Evolutionary conservation across 2,113 vertebrate species (phyloP).

Genomic region (Amazona guildingii): DNA sequence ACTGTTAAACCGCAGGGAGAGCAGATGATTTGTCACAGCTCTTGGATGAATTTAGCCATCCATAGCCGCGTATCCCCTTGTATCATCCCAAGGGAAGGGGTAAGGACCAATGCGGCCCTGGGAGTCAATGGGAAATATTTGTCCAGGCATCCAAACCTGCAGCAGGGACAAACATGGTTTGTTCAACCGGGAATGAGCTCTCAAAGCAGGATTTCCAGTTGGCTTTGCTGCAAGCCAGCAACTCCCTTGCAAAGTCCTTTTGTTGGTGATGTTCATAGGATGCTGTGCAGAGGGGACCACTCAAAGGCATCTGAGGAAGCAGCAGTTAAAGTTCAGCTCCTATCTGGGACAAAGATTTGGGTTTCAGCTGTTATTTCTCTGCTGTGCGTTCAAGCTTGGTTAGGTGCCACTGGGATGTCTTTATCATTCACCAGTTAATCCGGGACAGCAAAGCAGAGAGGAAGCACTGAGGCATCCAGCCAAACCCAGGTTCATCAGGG

Average conservation of each 20-base stretch:
- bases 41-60: background rate
- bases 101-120: background rate
- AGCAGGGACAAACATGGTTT: background rate
- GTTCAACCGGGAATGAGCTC: background rate
- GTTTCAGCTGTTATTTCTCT: background rate
- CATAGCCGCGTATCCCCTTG: fast-evolving
- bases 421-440: background rate
- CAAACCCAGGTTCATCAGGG: background rate
- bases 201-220: background rate
- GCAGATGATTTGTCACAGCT: background rate
- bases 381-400: background rate
- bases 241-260: background rate
- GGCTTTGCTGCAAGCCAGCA: background rate
- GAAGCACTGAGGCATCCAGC: background rate
- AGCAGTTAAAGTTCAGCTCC: background rate
- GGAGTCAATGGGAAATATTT: background rate
- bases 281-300: fast-evolving
- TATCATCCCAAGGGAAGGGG: background rate
- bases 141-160: background rate
- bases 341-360: fast-evolving
- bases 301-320: background rate
- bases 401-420: background rate
- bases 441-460: background rate
- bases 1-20: background rate
- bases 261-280: fast-evolving